Evolutionary conservation across 2,888 invertebrate species (phyloP), one percentile per base, ranked within the genome.

Genomic region (Colletes collaris): DNA sequence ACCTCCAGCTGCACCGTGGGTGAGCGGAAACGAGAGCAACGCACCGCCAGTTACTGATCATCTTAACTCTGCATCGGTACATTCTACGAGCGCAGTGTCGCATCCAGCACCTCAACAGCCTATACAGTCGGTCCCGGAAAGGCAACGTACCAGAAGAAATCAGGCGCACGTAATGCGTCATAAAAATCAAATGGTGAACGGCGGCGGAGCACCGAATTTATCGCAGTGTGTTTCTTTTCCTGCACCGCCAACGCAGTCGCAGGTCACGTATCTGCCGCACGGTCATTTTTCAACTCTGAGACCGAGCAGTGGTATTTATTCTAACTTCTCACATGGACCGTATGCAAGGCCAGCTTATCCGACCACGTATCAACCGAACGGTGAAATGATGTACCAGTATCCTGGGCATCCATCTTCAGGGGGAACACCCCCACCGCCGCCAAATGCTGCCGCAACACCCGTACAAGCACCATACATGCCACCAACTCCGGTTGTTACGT

Each of bases 1-100:
- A 46, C 93, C 95, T 91, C 93, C 94, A 89, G 93, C 94, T 91
- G 93, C 93, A 88, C 90, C 93, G 86, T 90, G 94, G 94, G 80
- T 84, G 55, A 90, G 87, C 72, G 90, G 88, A 35, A 87, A 83
- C 4, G 87, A 88, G 44, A 86, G 82, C 53, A 83, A 86, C 85
- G 58, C 87, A 19, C 87, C 89, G 56, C 84, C 90, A 64, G 86
- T 83, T 65, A 88, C 83, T 49, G 88, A 89, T 66, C 86, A 88
- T 59, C 78, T 87, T 58, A 85, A 75, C 49, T 87, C 87, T 50
- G 84, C 87, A 82, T 84, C 90, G 70, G 90, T 90, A 82, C 93
- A 92, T 87, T 92, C 93, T 92, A 93, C 95, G 92, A 91, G 94
- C 92, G 88, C 86, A 11, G 80, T 88, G 4, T 79, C 94, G 86